Base-by-base conservation (phyloP, 2,797 vertebrate species). In the Manis javanica region DNA sequence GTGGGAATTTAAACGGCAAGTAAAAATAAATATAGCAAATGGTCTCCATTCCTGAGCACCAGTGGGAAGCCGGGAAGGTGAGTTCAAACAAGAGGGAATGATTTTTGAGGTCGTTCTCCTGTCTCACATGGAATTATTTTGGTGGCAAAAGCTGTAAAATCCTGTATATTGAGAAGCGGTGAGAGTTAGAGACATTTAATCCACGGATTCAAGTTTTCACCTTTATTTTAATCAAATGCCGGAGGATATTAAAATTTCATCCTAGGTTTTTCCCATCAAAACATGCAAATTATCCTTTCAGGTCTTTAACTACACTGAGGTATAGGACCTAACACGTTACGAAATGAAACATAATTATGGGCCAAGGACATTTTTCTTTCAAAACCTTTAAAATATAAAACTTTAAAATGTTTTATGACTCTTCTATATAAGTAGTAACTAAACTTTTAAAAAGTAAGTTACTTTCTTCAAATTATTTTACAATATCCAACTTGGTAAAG, bases 151-250 rank as follows among this genome's bases (percentile, higher is more conserved):
- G 63, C 34, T 37, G 37, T 93, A 96, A 95, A 95, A 79, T 34
- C 23, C 49, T 77, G n/a, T 24, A 37, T 84, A 75, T 66, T 90
- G 74, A 90, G 21, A 18, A 92, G 34, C 84, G n/a, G 21, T 71
- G 39, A 87, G 61, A 97, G 66, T 92, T 97, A 94, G 16, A 93
- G 93, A 92, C 69, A 78, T 55, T 81, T 86, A 95, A 71, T 68
- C 23, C 79, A 94, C 49, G 42, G 75, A 97, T 94, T 95, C 71
- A 90, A 77, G 79, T 92, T 87, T 95, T 96, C 81, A 92, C 84
- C 92, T 94, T 96, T 74, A 97, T 97, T 97, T 96, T 94, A 96
- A 97, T 97, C 79, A 95, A 96, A 64, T 94, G 34, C 53, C 84
- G 37, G 66, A 81, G 66, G 66, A 90, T 95, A 96, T 96, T 97